These are phyloP conservation scores for Chaetura pelagica DNA, from an alignment of 2,113 vertebrate genomes.

Conservation along the genomic window DNA sequence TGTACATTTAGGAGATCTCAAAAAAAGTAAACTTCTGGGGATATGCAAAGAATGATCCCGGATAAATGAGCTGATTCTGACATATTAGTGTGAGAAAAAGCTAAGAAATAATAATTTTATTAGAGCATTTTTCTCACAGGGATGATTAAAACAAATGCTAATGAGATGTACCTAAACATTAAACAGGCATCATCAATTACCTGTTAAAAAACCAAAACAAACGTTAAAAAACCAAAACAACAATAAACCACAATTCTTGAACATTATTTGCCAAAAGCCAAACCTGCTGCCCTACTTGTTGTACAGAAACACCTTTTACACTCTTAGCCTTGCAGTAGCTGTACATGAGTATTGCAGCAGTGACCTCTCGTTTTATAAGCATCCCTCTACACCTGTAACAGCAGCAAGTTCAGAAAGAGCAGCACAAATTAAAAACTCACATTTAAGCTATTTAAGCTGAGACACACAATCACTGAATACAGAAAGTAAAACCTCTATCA, in stretches of 20 bases:
- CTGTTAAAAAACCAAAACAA: not conserved
- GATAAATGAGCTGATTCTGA: conserved; percentile 35
- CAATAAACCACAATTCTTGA: conserved; percentile 63
- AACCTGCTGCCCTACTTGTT: not conserved
- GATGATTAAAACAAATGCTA: conserved; percentile 67
- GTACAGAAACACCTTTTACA: not conserved
- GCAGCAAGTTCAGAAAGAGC: not conserved
- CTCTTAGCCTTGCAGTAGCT: not conserved
- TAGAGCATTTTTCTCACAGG: conserved; percentile 64
- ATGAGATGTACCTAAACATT: conserved; percentile 61
- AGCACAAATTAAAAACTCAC: not conserved
- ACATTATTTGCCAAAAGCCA: conserved; percentile 58
- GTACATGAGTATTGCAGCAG: not conserved
- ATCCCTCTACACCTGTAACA: not conserved
- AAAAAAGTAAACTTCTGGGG: not conserved
- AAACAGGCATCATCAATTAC: conserved; percentile 56
- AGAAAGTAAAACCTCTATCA: conserved; percentile 1
- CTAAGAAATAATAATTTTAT: conserved; percentile 67
- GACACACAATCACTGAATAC: not conserved
- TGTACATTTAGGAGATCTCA: not conserved
- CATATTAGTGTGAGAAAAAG: conserved; percentile 34
- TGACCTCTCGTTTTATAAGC: not conserved
- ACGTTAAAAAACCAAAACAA: not conserved
- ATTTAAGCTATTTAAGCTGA: not conserved
- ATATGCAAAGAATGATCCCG: not conserved